Percentiles rank a stretch among this genome's conserved stretches.
Evolutionary conservation across 2,113 vertebrate genomes (phyloP).

Genomic region (Lagopus leucura): DNA sequence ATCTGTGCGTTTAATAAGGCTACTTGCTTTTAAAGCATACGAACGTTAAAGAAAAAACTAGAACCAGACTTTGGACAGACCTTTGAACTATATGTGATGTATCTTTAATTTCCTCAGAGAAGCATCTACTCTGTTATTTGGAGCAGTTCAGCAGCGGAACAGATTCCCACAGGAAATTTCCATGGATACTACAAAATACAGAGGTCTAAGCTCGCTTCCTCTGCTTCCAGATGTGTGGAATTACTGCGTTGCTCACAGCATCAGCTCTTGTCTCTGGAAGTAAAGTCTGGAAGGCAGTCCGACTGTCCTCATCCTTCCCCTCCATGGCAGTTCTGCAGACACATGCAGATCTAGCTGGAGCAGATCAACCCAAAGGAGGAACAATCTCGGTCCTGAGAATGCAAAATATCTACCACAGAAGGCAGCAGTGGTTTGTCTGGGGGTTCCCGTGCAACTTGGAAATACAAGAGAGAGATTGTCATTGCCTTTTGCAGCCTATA

Average conservation of each 20-base stretch:
- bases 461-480: not conserved
- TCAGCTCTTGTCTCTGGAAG: not conserved
- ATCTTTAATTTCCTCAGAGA: slow-evolving; percentile 9
- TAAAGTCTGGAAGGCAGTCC: not conserved
- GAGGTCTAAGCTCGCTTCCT: not conserved
- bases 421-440: not conserved
- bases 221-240: not conserved
- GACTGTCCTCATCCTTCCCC: not conserved
- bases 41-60: not conserved
- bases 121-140: not conserved
- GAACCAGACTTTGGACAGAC: not conserved
- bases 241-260: not conserved
- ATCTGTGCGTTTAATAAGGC: not conserved
- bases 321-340: not conserved
- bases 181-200: accelerated
- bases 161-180: not conserved
- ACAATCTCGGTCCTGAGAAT: not conserved
- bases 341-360: not conserved
- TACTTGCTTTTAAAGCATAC: not conserved
- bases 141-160: not conserved
- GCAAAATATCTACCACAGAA: not conserved
- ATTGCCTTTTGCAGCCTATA: not conserved
- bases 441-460: not conserved
- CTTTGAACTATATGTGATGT: not conserved
- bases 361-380: not conserved